Conservation (phyloP, 2,113 vertebrate species). For the Marmota flaviventris region DNA sequence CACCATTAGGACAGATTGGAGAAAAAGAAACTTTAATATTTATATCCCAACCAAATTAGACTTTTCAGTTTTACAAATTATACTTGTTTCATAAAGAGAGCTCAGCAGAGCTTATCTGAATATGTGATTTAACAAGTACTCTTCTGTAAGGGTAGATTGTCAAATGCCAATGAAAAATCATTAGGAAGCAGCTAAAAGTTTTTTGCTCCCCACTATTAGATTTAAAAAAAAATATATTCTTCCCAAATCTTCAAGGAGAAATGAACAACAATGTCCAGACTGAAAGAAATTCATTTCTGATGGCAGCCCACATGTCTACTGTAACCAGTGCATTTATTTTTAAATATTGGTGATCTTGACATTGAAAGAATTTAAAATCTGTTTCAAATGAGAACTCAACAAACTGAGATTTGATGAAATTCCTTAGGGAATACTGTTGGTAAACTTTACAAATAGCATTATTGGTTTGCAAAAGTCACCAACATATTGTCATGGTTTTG, state of each 20-base stretch:
- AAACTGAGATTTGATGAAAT: slow-evolving; percentile 49
- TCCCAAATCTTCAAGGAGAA: neutral
- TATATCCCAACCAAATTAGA: neutral
- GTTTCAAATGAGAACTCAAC: slow-evolving; percentile 39
- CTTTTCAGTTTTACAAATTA: slow-evolving; percentile 39
- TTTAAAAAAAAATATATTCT: slow-evolving; percentile 48
- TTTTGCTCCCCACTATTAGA: neutral
- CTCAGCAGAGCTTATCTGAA: neutral
- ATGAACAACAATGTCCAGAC: neutral
- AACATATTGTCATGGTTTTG: slow-evolving; percentile 54
- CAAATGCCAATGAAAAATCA: slow-evolving; percentile 1
- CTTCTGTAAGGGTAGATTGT: neutral
- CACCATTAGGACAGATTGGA: neutral
- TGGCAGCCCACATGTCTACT: neutral
- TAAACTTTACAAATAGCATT: slow-evolving; percentile 64
- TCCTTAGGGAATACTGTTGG: neutral
- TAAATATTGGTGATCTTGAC: slow-evolving; percentile 31
- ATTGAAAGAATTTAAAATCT: slow-evolving; percentile 63
- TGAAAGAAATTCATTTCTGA: neutral
- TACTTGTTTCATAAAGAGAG: neutral
- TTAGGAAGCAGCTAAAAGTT: neutral
- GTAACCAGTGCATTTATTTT: slow-evolving; percentile 20
- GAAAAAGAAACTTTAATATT: neutral
- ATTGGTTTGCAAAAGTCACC: slow-evolving; percentile 38
- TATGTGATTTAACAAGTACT: neutral